Conservation (phyloP, 2,797 vertebrate genomes). For the Pachyuromys duprasi region DNA sequence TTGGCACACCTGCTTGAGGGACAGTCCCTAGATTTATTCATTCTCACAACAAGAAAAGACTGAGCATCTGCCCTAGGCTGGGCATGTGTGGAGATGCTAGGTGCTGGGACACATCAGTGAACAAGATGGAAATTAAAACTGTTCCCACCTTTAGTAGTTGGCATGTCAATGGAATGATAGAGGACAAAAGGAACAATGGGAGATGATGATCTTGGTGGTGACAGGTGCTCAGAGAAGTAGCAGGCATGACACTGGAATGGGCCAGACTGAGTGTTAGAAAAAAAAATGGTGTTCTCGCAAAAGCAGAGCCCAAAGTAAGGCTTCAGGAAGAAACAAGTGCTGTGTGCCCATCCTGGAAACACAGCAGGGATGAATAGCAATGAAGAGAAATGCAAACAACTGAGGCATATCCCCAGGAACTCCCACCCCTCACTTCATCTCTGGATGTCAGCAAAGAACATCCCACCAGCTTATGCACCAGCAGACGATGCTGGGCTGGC, state of each 20-base stretch:
- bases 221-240: neutral
- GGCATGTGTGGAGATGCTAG: neutral
- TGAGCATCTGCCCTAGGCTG: neutral
- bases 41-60: neutral
- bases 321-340: neutral
- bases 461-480: neutral
- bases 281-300: neutral
- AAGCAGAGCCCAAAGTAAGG: conserved; percentile 1
- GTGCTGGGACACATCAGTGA: neutral
- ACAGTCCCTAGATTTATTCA: conserved; percentile 17
- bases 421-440: neutral
- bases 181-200: neutral
- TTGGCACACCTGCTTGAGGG: conserved; percentile 18
- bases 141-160: neutral
- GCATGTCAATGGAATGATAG: neutral
- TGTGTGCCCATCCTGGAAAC: conserved; percentile 2
- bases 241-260: neutral
- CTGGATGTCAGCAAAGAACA: neutral
- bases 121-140: neutral
- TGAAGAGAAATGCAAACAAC: neutral
- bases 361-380: neutral
- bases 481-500: neutral
- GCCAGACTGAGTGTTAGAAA: neutral
- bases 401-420: neutral
- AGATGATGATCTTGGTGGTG: neutral